These are phyloP conservation scores for Mormyrops attenuatus DNA, from an alignment of 2,797 vertebrate species.

Conservation along the genomic window DNA sequence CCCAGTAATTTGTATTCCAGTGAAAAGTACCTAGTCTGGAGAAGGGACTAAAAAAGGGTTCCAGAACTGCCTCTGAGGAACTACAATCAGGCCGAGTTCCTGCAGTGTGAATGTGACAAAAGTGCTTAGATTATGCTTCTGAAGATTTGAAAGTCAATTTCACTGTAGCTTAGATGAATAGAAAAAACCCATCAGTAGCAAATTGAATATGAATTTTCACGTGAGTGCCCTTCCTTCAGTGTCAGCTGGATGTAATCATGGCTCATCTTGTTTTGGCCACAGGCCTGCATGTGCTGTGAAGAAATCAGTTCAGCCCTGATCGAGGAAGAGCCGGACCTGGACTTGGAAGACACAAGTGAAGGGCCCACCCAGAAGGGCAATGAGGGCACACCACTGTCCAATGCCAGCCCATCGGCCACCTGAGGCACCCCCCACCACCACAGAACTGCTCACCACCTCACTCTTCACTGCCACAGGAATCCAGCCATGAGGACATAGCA, in stretches of 20 bases:
- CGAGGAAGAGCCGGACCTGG: slow-evolving; percentile 55
- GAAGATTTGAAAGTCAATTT: neutral
- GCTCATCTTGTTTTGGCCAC: neutral
- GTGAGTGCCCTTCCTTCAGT: neutral
- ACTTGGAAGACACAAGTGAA: slow-evolving; percentile 50
- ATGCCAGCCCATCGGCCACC: neutral
- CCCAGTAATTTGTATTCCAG: neutral
- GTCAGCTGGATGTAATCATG: neutral
- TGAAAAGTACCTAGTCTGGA: neutral
- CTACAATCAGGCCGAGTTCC: neutral
- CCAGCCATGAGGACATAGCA: neutral
- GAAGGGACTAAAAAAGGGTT: neutral
- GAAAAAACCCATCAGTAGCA: neutral
- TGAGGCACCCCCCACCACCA: neutral
- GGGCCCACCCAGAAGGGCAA: slow-evolving; percentile 23
- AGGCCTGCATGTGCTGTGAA: slow-evolving; percentile 26
- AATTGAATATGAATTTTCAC: neutral
- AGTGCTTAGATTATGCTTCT: neutral
- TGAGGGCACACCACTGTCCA: slow-evolving; percentile 27
- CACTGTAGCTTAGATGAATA: neutral
- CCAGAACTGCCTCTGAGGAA: neutral
- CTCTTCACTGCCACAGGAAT: neutral
- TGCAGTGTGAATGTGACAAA: neutral
- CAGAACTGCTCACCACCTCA: neutral
- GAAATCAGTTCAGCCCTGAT: slow-evolving; percentile 38